Conservation (phyloP, 2,113 vertebrate species). For the Nettapus auritus region DNA sequence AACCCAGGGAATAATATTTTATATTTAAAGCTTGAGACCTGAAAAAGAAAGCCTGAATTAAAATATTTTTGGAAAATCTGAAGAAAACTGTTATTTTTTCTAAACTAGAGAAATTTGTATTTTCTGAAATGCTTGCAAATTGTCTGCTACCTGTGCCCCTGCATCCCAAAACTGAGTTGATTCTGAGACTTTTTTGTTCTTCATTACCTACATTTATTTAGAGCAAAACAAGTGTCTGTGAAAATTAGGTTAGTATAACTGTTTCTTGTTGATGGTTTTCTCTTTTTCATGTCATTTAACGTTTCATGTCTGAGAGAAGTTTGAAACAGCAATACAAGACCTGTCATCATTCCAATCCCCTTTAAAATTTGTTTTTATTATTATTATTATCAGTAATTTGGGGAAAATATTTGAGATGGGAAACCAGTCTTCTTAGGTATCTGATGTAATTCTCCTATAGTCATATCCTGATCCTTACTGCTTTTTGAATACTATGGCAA, state of each 20-base stretch:
- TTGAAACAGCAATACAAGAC: background rate
- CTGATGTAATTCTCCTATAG: background rate
- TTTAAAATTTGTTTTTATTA: background rate
- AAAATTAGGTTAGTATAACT: background rate
- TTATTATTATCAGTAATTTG: background rate
- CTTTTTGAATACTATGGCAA: background rate
- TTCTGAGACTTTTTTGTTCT: background rate
- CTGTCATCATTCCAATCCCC: background rate
- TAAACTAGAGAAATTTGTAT: background rate
- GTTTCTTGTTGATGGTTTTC: background rate
- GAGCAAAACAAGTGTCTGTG: background rate
- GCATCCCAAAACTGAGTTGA: background rate
- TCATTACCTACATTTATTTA: background rate
- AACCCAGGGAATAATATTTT: slow-evolving; percentile 5
- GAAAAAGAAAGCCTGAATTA: background rate
- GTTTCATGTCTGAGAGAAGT: background rate
- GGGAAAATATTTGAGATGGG: background rate
- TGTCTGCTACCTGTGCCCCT: background rate
- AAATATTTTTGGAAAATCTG: background rate
- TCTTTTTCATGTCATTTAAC: background rate
- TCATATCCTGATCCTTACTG: background rate
- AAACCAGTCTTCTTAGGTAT: background rate
- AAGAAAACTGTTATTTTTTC: background rate
- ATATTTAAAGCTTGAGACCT: slow-evolving; percentile 1
- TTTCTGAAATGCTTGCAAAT: background rate